Evolutionary conservation across 2,888 invertebrate genomes (phyloP).

Genomic region (Thecophora atra): DNA sequence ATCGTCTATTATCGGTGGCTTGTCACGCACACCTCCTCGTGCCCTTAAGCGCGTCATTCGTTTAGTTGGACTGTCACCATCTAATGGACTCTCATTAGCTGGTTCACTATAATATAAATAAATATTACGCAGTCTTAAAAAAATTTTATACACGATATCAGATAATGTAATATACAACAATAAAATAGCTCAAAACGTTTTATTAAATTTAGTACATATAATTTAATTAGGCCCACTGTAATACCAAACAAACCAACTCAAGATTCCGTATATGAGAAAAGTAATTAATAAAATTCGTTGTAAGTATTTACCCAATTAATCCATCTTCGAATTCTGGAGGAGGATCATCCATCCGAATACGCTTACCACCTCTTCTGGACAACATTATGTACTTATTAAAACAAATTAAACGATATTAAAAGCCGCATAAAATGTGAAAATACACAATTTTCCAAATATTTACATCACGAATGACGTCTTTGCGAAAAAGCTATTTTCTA

Average conservation of each 20-base stretch:
- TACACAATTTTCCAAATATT: no score
- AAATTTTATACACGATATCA: no score
- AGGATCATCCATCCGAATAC: constrained; percentile 92
- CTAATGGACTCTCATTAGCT: constrained; percentile 65
- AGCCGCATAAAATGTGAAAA: no score
- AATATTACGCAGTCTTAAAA: background rate
- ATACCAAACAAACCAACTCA: no score
- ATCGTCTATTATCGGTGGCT: constrained; percentile 66
- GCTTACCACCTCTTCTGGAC: constrained; percentile 77
- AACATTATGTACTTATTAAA: background rate
- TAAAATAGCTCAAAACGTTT: background rate
- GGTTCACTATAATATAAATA: constrained; percentile 53
- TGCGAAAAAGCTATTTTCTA: no score
- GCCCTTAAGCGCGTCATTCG: constrained; percentile 75
- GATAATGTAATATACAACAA: no score
- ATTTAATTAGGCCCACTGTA: no score
- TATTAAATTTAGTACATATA: no score
- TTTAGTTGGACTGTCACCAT: constrained; percentile 69
- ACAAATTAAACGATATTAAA: background rate
- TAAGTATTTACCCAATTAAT: constrained; percentile 44
- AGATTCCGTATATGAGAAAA: no score
- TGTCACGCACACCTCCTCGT: constrained; percentile 66
- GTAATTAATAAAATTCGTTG: background rate
- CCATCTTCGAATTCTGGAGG: constrained; percentile 86
- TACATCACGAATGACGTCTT: no score